Conservation (phyloP, 1,140 invertebrate genomes). For the Octopus sinensis region DNA sequence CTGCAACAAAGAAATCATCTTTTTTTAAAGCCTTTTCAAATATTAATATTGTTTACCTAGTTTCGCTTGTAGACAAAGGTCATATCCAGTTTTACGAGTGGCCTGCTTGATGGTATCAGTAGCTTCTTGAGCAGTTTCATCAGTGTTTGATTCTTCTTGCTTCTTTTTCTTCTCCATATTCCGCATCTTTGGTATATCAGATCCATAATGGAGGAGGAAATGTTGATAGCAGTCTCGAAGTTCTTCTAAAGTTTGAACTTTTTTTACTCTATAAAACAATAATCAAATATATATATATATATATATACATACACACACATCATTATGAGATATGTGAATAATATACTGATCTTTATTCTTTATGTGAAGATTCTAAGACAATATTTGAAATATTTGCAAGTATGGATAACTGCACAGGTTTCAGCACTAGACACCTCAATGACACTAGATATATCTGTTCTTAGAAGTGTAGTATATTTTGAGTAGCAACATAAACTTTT, state of each 20-base stretch:
- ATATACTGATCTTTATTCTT: too few species aligned
- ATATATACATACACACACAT: too few species aligned
- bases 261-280: constrained; percentile 52
- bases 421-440: too few species aligned
- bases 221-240: constrained; percentile 89
- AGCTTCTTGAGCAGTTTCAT: constrained; percentile 60
- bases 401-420: too few species aligned
- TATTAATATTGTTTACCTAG: constrained; percentile 61
- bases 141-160: constrained; percentile 34
- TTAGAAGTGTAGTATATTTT: too few species aligned
- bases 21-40: too few species aligned
- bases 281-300: not conserved
- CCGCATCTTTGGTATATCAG: constrained; percentile 83
- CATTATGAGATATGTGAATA: too few species aligned
- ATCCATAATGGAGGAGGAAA: constrained; percentile 88
- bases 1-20: too few species aligned
- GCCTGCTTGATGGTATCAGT: constrained; percentile 73
- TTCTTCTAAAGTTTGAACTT: constrained; percentile 84
- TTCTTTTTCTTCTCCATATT: constrained; percentile 63
- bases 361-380: too few species aligned
- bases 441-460: too few species aligned
- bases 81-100: constrained; percentile 80
- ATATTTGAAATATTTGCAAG: too few species aligned
- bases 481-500: too few species aligned
- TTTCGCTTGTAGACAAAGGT: constrained; percentile 79